Conservation (phyloP, 2,888 invertebrate species). For the Cephus nigrinus region DNA sequence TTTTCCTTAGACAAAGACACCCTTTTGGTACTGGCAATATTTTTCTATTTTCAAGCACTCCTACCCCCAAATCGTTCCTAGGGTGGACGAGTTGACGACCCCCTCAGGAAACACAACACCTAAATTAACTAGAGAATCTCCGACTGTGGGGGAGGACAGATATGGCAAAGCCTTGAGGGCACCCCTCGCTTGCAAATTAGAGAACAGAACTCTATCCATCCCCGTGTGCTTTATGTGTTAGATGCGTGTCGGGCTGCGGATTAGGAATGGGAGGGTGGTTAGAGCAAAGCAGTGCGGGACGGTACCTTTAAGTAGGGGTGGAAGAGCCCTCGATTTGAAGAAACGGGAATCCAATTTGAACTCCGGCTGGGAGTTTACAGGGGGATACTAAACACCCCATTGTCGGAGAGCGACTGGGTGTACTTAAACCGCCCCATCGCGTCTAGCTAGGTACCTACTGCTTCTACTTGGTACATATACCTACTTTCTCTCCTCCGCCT, state of each 20-base stretch:
- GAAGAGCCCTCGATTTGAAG: slow-evolving; percentile 36
- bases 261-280: slow-evolving; percentile 7
- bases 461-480: background rate
- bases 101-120: slow-evolving; percentile 50
- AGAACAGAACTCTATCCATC: slow-evolving; percentile 25
- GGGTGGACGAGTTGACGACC: slow-evolving; percentile 28
- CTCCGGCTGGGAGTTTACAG: slow-evolving; percentile 18
- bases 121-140: slow-evolving; percentile 48
- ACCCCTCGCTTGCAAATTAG: slow-evolving; percentile 41
- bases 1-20: slow-evolving; percentile 1
- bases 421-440: slow-evolving; percentile 35
- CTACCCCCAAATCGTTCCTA: background rate
- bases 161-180: slow-evolving; percentile 18
- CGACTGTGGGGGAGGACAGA: slow-evolving; percentile 2
- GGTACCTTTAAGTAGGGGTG: background rate
- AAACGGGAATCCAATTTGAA: slow-evolving; percentile 53
- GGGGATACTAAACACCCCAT: slow-evolving; percentile 46
- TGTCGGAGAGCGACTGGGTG: slow-evolving; percentile 41
- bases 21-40: slow-evolving; percentile 26
- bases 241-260: slow-evolving; percentile 8
- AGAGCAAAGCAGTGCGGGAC: slow-evolving; percentile 1
- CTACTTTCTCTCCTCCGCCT: background rate
- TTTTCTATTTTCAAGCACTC: slow-evolving; percentile 23
- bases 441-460: background rate
- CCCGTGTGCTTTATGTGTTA: slow-evolving; percentile 6